These are phyloP conservation scores for Tetrax tetrax DNA, from an alignment of 2,113 vertebrate species.

Conservation along the genomic window DNA sequence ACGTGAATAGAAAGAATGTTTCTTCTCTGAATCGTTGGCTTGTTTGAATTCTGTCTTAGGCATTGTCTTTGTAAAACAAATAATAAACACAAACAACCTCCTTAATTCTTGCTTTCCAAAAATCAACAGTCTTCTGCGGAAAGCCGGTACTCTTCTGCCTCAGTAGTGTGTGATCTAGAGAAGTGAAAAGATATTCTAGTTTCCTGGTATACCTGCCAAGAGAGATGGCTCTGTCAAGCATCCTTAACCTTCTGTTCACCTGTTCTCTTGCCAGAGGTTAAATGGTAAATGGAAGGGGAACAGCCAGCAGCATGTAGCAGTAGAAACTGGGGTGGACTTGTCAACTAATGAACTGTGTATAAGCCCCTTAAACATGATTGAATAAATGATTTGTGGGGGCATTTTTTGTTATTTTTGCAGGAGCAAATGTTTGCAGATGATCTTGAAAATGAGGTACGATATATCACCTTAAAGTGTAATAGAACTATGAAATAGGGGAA, in stretches of 20 bases:
- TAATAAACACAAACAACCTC: background rate
- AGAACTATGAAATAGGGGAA: background rate
- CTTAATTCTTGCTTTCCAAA: background rate
- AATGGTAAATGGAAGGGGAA: background rate
- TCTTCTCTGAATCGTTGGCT: background rate
- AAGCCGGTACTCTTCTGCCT: background rate
- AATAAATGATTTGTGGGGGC: background rate
- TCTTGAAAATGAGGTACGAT: slow-evolving; percentile 87
- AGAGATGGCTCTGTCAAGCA: background rate
- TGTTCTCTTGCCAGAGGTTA: background rate
- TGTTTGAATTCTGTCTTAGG: background rate
- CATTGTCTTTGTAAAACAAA: background rate
- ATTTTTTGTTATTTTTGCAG: slow-evolving; percentile 73
- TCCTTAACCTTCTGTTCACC: too few species aligned
- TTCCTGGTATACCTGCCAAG: too few species aligned
- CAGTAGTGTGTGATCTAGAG: background rate
- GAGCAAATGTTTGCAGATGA: slow-evolving; percentile 87
- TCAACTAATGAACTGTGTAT: background rate
- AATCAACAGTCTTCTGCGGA: background rate
- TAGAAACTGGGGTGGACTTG: background rate
- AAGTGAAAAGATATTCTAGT: background rate
- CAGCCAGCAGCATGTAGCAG: background rate
- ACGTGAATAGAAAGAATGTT: background rate
- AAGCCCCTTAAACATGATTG: background rate
- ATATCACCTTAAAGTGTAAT: background rate